These are phyloP conservation scores for Microctenopoma steveboyesi DNA, from an alignment of 2,797 vertebrate genomes.

Conservation along the genomic window DNA sequence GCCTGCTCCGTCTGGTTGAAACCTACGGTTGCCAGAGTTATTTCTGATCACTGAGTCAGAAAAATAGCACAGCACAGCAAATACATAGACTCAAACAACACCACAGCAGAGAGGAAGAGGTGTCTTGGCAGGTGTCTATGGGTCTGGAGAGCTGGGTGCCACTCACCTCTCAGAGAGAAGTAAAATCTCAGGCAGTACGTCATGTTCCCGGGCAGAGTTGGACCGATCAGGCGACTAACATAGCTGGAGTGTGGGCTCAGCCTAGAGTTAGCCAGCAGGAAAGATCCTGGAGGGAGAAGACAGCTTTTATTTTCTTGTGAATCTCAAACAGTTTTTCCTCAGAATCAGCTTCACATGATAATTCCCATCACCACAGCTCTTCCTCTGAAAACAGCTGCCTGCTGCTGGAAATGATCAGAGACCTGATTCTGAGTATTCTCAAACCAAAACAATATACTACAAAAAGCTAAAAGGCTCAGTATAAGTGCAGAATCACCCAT, in stretches of 20 bases:
- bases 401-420: too few species aligned
- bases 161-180: slow-evolving; percentile 87
- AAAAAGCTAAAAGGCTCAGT: background rate
- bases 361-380: slow-evolving; percentile 6
- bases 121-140: background rate
- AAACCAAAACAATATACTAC: background rate
- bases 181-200: slow-evolving; percentile 93
- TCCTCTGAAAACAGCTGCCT: too few species aligned
- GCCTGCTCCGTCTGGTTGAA: slow-evolving; percentile 90
- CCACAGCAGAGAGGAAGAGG: background rate
- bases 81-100: background rate
- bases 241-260: slow-evolving; percentile 85
- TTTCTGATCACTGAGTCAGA: slow-evolving; percentile 33
- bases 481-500: background rate
- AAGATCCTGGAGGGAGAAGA: slow-evolving; percentile 85
- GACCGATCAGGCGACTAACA: slow-evolving; percentile 87
- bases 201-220: slow-evolving; percentile 86
- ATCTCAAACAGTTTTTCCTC: slow-evolving; percentile 28
- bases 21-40: slow-evolving; percentile 70
- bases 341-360: slow-evolving; percentile 17
- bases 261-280: slow-evolving; percentile 89
- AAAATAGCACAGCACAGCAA: slow-evolving; percentile 14
- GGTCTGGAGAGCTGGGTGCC: background rate
- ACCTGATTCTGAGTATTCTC: background rate
- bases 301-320: slow-evolving; percentile 21